Evolutionary conservation across 2,113 vertebrate genomes (phyloP).

Genomic region (Dryoscopus gambensis): DNA sequence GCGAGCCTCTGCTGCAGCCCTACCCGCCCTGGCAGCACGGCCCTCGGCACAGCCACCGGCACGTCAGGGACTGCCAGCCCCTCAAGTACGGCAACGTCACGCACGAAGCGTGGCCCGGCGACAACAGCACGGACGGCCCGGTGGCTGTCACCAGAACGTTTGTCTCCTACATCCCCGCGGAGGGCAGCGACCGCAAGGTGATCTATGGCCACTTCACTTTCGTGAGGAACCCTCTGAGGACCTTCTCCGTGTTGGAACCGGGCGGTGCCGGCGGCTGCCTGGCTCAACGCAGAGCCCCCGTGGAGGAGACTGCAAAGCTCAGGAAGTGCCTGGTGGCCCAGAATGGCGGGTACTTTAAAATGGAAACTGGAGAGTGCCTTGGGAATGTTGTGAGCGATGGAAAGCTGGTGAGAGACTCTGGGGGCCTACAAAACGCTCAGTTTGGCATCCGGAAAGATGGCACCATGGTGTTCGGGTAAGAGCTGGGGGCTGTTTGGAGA

Average conservation of each 20-base stretch:
- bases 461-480: slow-evolving; percentile 92
- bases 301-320: slow-evolving; percentile 73
- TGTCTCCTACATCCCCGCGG: slow-evolving; percentile 63
- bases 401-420: slow-evolving; percentile 73
- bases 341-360: slow-evolving; percentile 89
- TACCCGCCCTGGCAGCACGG: slow-evolving; percentile 72
- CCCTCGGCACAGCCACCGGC: slow-evolving; percentile 69
- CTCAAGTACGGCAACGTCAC: slow-evolving; percentile 72
- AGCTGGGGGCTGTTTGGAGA: background rate
- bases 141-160: slow-evolving; percentile 73
- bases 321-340: slow-evolving; percentile 83
- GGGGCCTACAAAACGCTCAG: slow-evolving; percentile 89
- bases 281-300: slow-evolving; percentile 44
- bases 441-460: slow-evolving; percentile 92
- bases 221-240: slow-evolving; percentile 77
- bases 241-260: slow-evolving; percentile 88
- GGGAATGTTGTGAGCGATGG: slow-evolving; percentile 89
- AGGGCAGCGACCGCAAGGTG: background rate
- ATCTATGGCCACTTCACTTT: slow-evolving; percentile 85
- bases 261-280: slow-evolving; percentile 79
- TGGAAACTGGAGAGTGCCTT: slow-evolving; percentile 62
- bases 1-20: slow-evolving; percentile 76
- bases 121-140: background rate
- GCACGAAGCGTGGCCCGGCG: slow-evolving; percentile 75
- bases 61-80: slow-evolving; percentile 79